Percentiles rank a stretch among this genome's conserved stretches.
Conservation (phyloP, 2,113 vertebrate species). For the Chiloscyllium plagiosum region DNA sequence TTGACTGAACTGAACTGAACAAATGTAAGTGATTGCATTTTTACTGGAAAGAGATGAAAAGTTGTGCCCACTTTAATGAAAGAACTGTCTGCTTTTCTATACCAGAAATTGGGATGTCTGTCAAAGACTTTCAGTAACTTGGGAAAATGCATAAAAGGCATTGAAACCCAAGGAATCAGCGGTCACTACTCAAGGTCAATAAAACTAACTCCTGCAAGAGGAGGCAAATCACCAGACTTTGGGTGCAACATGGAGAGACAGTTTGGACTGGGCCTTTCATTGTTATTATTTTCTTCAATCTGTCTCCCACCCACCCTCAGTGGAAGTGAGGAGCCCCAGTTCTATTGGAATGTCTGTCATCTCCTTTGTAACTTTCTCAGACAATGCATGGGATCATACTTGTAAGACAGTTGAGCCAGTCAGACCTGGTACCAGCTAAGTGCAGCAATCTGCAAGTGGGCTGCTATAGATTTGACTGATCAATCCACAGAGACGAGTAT, state of each 20-base stretch:
- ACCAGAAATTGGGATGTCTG: background rate
- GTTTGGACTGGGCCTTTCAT: too few species aligned
- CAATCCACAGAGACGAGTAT: background rate
- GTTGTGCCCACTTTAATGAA: background rate
- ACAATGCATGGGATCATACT: background rate
- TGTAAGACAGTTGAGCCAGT: background rate
- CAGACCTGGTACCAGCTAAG: too few species aligned
- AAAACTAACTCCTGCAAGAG: too few species aligned
- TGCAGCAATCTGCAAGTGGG: background rate
- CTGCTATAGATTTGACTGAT: background rate
- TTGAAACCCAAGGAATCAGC: too few species aligned
- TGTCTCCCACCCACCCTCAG: background rate
- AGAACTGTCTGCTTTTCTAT: background rate
- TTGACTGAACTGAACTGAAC: background rate
- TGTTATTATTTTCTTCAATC: background rate
- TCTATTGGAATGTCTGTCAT: background rate
- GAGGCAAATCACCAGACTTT: too few species aligned
- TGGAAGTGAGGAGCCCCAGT: background rate
- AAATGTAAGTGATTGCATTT: background rate
- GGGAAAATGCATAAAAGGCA: background rate
- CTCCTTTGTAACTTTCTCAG: background rate
- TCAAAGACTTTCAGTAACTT: background rate
- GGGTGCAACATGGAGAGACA: too few species aligned
- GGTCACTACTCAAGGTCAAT: too few species aligned
- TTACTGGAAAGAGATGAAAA: background rate